These are phyloP conservation scores for Ennomos erosarius DNA, from an alignment of 2,888 invertebrate species.

Conservation along the genomic window DNA sequence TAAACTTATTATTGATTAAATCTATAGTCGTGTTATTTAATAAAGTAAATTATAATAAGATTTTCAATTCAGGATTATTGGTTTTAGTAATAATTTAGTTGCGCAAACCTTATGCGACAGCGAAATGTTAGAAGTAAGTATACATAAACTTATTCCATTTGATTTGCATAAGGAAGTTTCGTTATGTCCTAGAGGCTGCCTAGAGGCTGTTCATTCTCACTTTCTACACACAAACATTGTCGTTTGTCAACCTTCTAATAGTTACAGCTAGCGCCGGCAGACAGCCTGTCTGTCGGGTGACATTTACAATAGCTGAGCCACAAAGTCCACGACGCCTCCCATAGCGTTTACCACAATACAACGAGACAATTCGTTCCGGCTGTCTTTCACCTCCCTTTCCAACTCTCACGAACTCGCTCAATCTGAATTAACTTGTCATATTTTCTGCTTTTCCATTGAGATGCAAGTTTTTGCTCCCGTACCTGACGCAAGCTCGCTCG, in stretches of 20 bases:
- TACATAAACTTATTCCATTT: conserved; percentile 35
- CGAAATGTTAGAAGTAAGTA: conserved; percentile 16
- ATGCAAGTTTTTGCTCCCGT: conserved; percentile 56
- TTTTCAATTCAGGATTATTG: background rate
- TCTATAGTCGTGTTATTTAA: no score
- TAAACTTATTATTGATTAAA: no score
- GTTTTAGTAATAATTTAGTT: conserved; percentile 1
- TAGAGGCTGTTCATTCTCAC: conserved; percentile 57
- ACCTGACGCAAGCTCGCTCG: conserved; percentile 44
- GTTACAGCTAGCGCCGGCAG: conserved; percentile 49
- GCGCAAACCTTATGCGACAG: conserved; percentile 13
- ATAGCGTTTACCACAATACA: conserved; percentile 55
- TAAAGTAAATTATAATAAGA: no score
- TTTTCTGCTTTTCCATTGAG: conserved; percentile 67
- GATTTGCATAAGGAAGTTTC: conserved; percentile 47
- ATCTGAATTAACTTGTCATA: conserved; percentile 79
- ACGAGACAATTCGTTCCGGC: conserved; percentile 69
- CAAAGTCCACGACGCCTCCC: conserved; percentile 51
- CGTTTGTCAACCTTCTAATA: conserved; percentile 45
- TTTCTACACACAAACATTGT: conserved; percentile 58
- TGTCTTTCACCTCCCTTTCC: conserved; percentile 69
- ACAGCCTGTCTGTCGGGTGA: conserved; percentile 50
- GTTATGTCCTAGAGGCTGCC: conserved; percentile 36
- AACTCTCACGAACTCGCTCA: conserved; percentile 67
- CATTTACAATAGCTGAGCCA: conserved; percentile 42